These are phyloP conservation scores for Anagyrus pseudococci DNA, from an alignment of 2,888 invertebrate species.

Conservation along the genomic window DNA sequence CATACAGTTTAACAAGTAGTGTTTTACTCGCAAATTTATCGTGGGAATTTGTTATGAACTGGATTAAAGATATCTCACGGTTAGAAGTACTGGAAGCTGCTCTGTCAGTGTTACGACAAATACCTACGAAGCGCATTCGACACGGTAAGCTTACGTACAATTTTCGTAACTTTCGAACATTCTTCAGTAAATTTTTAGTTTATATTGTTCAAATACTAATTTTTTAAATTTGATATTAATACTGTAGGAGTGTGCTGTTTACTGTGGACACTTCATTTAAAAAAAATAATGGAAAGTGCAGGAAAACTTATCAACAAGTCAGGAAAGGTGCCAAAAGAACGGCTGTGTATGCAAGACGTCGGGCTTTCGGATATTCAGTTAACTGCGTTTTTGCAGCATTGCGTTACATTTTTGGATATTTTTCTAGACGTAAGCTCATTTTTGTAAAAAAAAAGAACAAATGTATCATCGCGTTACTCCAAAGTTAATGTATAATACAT, in stretches of 20 bases:
- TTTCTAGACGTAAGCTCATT: constrained; percentile 66
- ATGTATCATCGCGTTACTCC: not conserved
- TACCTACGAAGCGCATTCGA: constrained; percentile 71
- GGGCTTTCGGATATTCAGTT: constrained; percentile 72
- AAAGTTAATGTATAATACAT: not conserved
- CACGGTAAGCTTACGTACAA: constrained; percentile 64
- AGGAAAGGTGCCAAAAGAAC: constrained; percentile 85
- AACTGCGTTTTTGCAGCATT: constrained; percentile 58
- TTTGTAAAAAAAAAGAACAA: not conserved
- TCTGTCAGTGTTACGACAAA: constrained; percentile 71
- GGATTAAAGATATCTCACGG: constrained; percentile 80
- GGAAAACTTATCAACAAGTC: constrained; percentile 81
- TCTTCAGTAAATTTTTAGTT: not conserved
- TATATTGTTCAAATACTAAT: constrained; percentile 4
- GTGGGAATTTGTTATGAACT: constrained; percentile 89
- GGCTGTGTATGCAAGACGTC: constrained; percentile 79
- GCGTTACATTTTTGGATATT: constrained; percentile 64
- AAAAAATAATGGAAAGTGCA: constrained; percentile 77
- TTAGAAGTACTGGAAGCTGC: constrained; percentile 75
- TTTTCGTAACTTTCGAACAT: not conserved
- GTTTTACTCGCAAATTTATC: constrained; percentile 84
- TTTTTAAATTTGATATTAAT: not conserved
- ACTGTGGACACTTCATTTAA: constrained; percentile 89
- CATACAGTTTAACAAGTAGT: constrained; percentile 82
- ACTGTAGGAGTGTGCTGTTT: constrained; percentile 78